Evolutionary conservation across 2,888 invertebrate species (phyloP).

Genomic region (Conus canariensis): DNA sequence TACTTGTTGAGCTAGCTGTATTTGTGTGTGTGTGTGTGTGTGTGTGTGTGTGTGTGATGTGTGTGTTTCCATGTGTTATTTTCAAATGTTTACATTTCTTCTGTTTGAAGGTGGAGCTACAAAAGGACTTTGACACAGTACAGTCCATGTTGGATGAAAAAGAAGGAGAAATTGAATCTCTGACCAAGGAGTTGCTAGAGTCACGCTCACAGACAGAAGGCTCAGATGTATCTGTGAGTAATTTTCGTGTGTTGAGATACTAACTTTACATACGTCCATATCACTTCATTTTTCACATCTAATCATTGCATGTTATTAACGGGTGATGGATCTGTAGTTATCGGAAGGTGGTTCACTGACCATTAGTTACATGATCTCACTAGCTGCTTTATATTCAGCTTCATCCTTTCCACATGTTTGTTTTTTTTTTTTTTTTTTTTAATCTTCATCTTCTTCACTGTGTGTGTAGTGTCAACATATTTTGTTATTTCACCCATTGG

Average conservation of each 20-base stretch:
- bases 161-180: conserved; percentile 73
- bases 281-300: not conserved
- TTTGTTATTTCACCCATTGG: not conserved
- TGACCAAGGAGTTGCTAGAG: conserved; percentile 73
- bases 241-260: not conserved
- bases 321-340: not conserved
- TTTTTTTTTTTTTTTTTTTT: too few relatives aligned
- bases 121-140: conserved; percentile 78
- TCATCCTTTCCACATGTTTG: too few relatives aligned
- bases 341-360: not conserved
- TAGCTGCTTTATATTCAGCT: not conserved
- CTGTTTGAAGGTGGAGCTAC: conserved; percentile 69
- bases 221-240: conserved; percentile 38
- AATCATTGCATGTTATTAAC: not conserved
- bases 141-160: conserved; percentile 77
- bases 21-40: too few relatives aligned
- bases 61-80: not conserved
- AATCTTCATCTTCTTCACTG: not conserved
- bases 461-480: not conserved
- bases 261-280: not conserved
- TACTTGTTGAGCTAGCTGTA: too few relatives aligned
- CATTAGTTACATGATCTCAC: not conserved
- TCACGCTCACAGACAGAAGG: conserved; percentile 42
- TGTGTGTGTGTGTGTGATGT: not conserved
- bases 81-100: not conserved